Conservation (phyloP, 1,140 invertebrate species). For the Drosophila asahinai region DNA sequence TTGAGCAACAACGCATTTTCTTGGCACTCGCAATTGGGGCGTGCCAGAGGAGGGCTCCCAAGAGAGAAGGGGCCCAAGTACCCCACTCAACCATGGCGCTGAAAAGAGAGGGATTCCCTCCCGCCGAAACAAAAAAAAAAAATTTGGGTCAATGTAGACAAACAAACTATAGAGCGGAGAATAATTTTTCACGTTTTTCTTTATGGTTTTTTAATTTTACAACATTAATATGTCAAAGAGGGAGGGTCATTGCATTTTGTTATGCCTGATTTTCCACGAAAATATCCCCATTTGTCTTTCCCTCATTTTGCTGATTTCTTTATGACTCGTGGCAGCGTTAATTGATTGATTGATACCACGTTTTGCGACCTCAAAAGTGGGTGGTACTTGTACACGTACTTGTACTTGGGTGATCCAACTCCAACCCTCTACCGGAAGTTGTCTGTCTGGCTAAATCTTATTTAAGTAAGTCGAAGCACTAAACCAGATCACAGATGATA, state of each 20-base stretch:
- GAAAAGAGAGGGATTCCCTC: constrained; percentile 23
- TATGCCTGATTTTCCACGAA: constrained; percentile 17
- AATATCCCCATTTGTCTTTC: constrained; percentile 26
- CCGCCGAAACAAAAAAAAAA: constrained; percentile 4
- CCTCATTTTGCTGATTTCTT: constrained; percentile 40
- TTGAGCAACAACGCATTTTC: constrained; percentile 81
- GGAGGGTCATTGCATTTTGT: constrained; percentile 28
- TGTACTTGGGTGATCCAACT: constrained; percentile 16
- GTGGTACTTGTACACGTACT: constrained; percentile 22
- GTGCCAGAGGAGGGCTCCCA: constrained; percentile 34
- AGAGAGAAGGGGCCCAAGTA: constrained; percentile 9
- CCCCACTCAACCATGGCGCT: constrained; percentile 44
- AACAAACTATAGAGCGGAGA: constrained; percentile 25
- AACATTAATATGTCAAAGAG: constrained; percentile 55
- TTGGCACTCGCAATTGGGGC: constrained; percentile 79
- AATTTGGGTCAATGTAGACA: constrained; percentile 63
- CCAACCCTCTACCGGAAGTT: constrained; percentile 41
- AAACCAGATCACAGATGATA: constrained; percentile 18
- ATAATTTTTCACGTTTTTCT: constrained; percentile 62
- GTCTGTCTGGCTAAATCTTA: constrained; percentile 39
- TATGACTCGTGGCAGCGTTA: constrained; percentile 37
- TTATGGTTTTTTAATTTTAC: constrained; percentile 70
- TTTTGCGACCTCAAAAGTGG: constrained; percentile 23
- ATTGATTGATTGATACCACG: constrained; percentile 47
- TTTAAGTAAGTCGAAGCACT: constrained; percentile 29